Evolutionary conservation across 1,140 invertebrate species (phyloP), one percentile per base, ranked within the genome.

Genomic region (Meloidogyne chitwoodi): DNA sequence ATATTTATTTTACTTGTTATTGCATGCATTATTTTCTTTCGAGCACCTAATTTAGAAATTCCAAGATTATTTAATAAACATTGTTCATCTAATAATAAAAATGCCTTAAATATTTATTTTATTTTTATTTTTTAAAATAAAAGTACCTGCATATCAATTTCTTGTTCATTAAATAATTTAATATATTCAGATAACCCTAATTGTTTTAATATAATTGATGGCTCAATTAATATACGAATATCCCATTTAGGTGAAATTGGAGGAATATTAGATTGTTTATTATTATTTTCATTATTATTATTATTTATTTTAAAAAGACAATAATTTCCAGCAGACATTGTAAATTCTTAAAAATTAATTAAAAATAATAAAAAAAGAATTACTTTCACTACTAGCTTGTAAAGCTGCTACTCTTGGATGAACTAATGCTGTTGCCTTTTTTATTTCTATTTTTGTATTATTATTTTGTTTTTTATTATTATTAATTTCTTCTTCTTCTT

Each of bases 1-100:
- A 27, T 31, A 24, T n/a, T 44, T n/a, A 14, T 72, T 78, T 67
- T 73, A 81, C 80, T 80, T 34, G 85, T 61, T 64, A 86, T 87
- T 14, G 84, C 85, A 73, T 87, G 84, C 67, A 79, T 77, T 66
- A 86, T 85, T 69, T 86, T 86, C 77, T 86, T 86, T 38, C 85
- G 48, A 10, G 83, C 84, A 29, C 84, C 84, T 66, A 86, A 78
- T 34, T 85, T 86, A 8, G 79, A 76, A 26, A 86, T 81, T 29
- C 84, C 84, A 74, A 86, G 79, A 65, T 83, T 83, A 63, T 87
- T 85, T 56, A 56, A 38, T 1, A 85, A 74, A 71, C 81, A 83
- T 62, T 80, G 82, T 67, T 86, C 84, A 63, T 86, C 84, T n/a
- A 87, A 73, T 29, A 86, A 71, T 5, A 86, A 77, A 66, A 86